Evolutionary conservation across 2,113 vertebrate species (phyloP), one percentile per base, ranked within the genome.

Genomic region (Saimiri boliviensis): DNA sequence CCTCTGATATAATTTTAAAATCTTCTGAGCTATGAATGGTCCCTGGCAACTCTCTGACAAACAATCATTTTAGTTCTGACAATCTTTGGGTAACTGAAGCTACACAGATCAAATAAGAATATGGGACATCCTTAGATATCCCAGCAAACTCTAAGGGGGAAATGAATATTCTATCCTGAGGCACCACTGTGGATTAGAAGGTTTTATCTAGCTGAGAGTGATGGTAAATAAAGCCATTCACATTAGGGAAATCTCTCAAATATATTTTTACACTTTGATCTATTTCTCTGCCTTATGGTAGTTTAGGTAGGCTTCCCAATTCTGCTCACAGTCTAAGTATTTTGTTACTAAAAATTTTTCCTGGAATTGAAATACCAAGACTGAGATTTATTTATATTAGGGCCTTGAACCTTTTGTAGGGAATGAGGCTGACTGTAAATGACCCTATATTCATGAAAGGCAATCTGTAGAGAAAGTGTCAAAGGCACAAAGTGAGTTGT

Each of bases 81-180:
- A 97, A 96, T 97, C 89, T 94, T 76, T 68, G 73, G 52, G 82
- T 0, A 93, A 77, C 96, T 93, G 66, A 95, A 96, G 56, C 52
- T 89, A 40, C 11, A 27, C 19, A 95, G 79, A 97, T 96, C 90
- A 97, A 98, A 97, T 77, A 97, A 63, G 91, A 95, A 97, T 94
- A 97, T 68, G 30, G 45, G 79, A 6, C 42, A 93, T 95, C 95
- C 54, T 56, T 77, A 90, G 81, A 70, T 94, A 96, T 81, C 35
- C 58, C 86, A 73, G 79, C 63, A 98, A 89, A 93, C 92, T 84
- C 91, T 40, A 11, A 79, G 0, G 79, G 74, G 37, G 92, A 96
- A 63, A 56, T 3, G 54, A 89, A 66, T 97, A 74, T 83, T 97
- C 0, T 96, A 17, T 96, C 66, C 93, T 8, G 35, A 96, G 83